These are phyloP conservation scores for Cerastis leucographa DNA, from an alignment of 2,888 invertebrate genomes.

Conservation along the genomic window DNA sequence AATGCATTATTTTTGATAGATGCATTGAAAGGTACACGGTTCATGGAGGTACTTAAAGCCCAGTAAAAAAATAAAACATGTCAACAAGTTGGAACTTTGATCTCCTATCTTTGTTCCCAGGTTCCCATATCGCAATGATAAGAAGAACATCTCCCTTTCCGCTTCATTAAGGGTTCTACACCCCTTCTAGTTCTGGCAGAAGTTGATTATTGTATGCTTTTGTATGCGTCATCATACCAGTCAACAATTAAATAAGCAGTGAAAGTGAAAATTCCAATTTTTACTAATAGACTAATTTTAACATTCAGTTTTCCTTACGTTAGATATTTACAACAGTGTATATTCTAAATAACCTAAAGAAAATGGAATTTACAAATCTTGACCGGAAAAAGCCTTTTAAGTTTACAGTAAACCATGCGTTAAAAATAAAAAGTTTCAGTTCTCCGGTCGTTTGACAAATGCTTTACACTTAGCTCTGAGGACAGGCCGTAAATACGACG, in stretches of 20 bases:
- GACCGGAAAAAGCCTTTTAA: constrained; percentile 23
- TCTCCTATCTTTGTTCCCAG: neutral
- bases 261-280: no score
- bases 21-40: neutral
- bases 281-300: no score
- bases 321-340: no score
- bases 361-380: neutral
- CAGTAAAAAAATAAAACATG: neutral
- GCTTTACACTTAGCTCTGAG: constrained; percentile 8
- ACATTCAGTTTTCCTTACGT: no score
- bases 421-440: constrained; percentile 12
- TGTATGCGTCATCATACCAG: no score
- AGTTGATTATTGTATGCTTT: neutral
- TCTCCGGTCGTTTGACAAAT: constrained; percentile 26
- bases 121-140: neutral
- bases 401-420: neutral
- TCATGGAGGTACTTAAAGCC: neutral
- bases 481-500: neutral
- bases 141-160: neutral
- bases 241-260: no score
- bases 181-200: neutral
- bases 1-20: no score
- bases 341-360: neutral
- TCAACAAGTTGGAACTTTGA: neutral
- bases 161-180: neutral